A percentile compares a stretch with the other conserved stretches of the same genome.
These are phyloP conservation scores for Tipula helvola DNA, from an alignment of 2,888 invertebrate genomes.

Conservation along the genomic window DNA sequence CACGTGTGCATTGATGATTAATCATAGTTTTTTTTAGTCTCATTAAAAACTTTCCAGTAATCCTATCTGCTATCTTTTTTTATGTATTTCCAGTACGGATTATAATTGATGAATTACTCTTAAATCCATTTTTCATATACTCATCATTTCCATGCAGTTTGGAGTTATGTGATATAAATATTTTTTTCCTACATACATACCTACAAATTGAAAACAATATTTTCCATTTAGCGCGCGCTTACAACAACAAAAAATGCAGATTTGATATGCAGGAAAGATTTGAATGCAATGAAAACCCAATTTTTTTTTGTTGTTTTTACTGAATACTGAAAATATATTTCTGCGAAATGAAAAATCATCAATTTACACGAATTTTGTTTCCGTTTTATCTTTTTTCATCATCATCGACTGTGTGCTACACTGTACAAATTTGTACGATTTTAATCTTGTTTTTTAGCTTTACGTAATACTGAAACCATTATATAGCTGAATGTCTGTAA, in stretches of 20 bases:
- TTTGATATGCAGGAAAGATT: neutral
- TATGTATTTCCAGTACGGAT: neutral
- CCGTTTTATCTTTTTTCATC: neutral
- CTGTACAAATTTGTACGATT: neutral
- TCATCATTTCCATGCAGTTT: neutral
- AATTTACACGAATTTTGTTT: neutral
- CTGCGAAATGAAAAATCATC: neutral
- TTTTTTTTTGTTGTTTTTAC: neutral
- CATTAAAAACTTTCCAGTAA: neutral
- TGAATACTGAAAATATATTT: neutral
- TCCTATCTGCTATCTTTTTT: neutral
- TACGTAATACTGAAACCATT: neutral
- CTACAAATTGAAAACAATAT: neutral
- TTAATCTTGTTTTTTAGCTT: neutral
- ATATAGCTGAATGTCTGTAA: neutral
- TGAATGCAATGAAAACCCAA: neutral
- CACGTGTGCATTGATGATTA: neutral
- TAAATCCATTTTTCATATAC: neutral
- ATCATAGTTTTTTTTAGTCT: neutral
- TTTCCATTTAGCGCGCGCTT: neutral
- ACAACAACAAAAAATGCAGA: neutral
- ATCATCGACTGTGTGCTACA: neutral
- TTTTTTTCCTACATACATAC: neutral
- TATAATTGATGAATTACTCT: neutral
- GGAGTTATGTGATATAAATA: neutral